Evolutionary conservation across 2,888 invertebrate species (phyloP).

Genomic region (Achlya flavicornis): DNA sequence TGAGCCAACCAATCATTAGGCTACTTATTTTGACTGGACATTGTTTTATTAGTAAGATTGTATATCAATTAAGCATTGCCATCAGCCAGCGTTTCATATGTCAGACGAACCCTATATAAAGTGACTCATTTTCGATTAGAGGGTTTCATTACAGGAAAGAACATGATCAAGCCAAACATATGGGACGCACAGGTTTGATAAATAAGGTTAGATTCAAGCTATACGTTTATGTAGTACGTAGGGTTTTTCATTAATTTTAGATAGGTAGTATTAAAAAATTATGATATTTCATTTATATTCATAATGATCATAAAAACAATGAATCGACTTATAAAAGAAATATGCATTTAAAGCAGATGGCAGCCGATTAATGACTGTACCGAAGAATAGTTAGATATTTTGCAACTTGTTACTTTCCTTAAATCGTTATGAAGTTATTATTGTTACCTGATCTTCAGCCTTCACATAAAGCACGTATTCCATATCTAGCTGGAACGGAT

Average conservation of each 20-base stretch:
- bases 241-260: too few relatives aligned
- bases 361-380: too few relatives aligned
- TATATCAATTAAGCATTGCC: not conserved
- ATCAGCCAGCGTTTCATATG: not conserved
- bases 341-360: too few relatives aligned
- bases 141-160: constrained; percentile 37
- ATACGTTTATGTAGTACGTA: not conserved
- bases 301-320: too few relatives aligned
- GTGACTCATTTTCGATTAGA: constrained; percentile 15
- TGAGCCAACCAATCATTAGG: not conserved
- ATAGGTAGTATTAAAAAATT: too few relatives aligned
- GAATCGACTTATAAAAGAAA: too few relatives aligned
- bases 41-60: not conserved
- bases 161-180: constrained; percentile 15
- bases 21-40: too few relatives aligned
- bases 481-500: constrained; percentile 97
- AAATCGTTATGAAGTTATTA: not conserved
- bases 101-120: constrained; percentile 12
- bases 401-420: too few relatives aligned
- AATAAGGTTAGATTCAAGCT: not conserved
- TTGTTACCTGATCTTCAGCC: constrained; percentile 92
- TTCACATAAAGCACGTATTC: constrained; percentile 98
- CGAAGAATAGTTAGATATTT: too few relatives aligned
- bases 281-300: too few relatives aligned
- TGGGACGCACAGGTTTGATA: not conserved